phyloP scores from a whole-genome alignment of 2,888 invertebrate species.

The Operophtera brumata region DNA sequence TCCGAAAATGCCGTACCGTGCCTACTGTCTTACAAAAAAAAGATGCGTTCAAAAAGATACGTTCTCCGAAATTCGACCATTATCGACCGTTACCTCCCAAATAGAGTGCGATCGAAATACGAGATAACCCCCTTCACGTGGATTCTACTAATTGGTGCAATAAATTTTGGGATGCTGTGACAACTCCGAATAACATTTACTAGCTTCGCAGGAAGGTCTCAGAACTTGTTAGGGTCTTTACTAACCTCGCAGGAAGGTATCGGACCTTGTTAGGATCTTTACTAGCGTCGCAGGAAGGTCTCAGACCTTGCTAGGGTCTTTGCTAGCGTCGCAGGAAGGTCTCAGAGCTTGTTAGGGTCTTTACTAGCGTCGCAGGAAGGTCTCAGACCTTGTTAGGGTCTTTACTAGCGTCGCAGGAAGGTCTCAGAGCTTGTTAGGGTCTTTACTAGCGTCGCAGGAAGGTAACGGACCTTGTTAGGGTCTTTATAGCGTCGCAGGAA shows the following conservation, averaged over 20 bases:
- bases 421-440: no score
- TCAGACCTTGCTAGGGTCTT: no score
- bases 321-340: conserved; percentile 42
- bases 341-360: no score
- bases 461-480: conserved; percentile 55
- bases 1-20: conserved; percentile 59
- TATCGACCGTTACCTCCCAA: conserved; percentile 78
- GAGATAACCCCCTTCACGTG: conserved; percentile 72
- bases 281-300: no score
- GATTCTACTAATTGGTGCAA: conserved; percentile 78
- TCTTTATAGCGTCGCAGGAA: conserved; percentile 38
- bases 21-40: conserved; percentile 32
- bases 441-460: conserved; percentile 46
- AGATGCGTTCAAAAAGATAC: conserved; percentile 49
- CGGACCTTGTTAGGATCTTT: no score
- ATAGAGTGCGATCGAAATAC: conserved; percentile 69
- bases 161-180: conserved; percentile 71
- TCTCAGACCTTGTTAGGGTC: no score
- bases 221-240: conserved; percentile 27
- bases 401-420: no score
- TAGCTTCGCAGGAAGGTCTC: conserved; percentile 37
- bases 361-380: no score
- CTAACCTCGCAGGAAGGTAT: no score
- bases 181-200: conserved; percentile 60
- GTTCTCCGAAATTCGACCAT: conserved; percentile 74